Evolutionary conservation across 2,888 invertebrate species (phyloP).

Genomic region (Oligia strigilis): DNA sequence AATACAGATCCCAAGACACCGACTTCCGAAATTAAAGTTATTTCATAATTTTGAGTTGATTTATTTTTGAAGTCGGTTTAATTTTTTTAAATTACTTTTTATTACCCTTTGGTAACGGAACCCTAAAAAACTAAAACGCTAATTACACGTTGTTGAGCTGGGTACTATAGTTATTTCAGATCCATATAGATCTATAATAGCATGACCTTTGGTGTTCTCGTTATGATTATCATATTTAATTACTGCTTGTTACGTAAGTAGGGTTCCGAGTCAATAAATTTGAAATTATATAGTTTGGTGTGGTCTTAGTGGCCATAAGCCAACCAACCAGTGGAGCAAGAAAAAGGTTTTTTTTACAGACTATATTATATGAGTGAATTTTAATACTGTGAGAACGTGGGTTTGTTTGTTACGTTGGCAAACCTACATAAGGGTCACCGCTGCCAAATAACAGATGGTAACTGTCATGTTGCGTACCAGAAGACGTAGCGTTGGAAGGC

Average conservation of each 20-base stretch:
- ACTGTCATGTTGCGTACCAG: too few relatives aligned
- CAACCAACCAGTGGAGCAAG: not conserved
- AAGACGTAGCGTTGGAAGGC: too few relatives aligned
- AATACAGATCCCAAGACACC: too few relatives aligned
- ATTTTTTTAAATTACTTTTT: too few relatives aligned
- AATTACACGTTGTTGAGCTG: slow-evolving; percentile 43
- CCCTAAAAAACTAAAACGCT: slow-evolving; percentile 25
- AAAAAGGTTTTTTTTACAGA: not conserved
- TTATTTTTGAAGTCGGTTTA: too few relatives aligned
- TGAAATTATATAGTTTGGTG: slow-evolving; percentile 25
- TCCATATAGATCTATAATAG: slow-evolving; percentile 34
- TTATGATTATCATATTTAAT: slow-evolving; percentile 33
- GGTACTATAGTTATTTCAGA: slow-evolving; percentile 24
- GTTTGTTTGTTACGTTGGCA: not conserved
- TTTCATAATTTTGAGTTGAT: too few relatives aligned
- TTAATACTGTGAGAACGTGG: not conserved
- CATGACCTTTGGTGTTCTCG: slow-evolving; percentile 24
- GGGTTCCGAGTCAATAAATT: slow-evolving; percentile 27
- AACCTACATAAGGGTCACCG: too few relatives aligned
- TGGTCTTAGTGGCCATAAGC: not conserved
- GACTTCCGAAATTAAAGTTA: too few relatives aligned
- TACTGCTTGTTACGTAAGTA: slow-evolving; percentile 8
- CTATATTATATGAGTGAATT: not conserved
- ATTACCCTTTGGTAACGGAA: too few relatives aligned
- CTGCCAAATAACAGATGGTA: too few relatives aligned